Evolutionary conservation across 2,113 vertebrate species (phyloP).

Genomic region (Austrofundulus limnaeus): DNA sequence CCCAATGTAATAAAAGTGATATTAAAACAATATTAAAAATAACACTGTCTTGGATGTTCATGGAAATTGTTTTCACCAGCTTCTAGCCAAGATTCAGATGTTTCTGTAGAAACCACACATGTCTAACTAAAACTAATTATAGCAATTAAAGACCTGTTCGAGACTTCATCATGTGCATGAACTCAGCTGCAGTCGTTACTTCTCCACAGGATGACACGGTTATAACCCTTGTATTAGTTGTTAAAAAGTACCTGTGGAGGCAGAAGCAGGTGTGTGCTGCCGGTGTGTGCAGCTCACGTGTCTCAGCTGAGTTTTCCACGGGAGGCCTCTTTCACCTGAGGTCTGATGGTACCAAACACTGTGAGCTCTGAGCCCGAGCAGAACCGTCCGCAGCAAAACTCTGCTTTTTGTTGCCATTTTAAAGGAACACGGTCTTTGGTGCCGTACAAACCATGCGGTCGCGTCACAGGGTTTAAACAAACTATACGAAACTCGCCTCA

Average conservation of each 20-base stretch:
- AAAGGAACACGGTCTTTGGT: no score
- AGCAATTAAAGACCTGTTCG: no score
- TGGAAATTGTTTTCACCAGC: no score
- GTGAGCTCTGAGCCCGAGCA: constrained; percentile 16
- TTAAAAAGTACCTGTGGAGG: constrained; percentile 41
- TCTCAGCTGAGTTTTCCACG: constrained; percentile 2
- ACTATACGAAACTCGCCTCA: background rate
- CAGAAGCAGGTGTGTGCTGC: background rate
- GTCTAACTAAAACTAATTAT: no score
- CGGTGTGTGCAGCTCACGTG: constrained; percentile 21
- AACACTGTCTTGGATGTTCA: no score
- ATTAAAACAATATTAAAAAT: no score
- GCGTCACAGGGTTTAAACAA: background rate
- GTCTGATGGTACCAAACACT: background rate
- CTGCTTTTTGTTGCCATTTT: constrained; percentile 48
- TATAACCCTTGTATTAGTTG: background rate
- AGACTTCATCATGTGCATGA: no score
- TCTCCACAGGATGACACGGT: background rate
- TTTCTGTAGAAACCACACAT: no score
- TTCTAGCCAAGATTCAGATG: no score
- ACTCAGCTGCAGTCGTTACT: background rate
- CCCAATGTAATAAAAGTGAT: no score
- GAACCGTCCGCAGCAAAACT: constrained; percentile 16
- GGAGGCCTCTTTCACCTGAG: constrained; percentile 18
- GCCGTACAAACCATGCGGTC: no score